Conservation (phyloP, 2,113 vertebrate genomes). For the Leptobrachium ailaonicum region DNA sequence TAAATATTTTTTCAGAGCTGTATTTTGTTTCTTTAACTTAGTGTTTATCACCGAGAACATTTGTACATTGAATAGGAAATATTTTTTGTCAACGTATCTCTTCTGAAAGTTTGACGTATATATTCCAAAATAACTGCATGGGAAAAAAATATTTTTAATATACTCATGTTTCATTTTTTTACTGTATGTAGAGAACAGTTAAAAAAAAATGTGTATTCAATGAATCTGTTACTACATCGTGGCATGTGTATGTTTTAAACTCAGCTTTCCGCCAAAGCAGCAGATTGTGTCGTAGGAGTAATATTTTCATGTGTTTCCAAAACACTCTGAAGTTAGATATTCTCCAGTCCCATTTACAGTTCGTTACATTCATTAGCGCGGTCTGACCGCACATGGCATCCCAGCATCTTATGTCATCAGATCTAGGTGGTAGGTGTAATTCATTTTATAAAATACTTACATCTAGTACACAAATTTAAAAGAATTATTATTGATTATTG, state of each 20-base stretch:
- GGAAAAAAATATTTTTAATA: not conserved
- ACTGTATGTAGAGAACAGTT: not conserved
- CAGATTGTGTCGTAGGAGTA: conserved; percentile 47
- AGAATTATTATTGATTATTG: not conserved
- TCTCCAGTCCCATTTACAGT: not conserved
- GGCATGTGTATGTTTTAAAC: conserved; percentile 34
- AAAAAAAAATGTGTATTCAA: not conserved
- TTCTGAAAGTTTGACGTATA: too few relatives aligned
- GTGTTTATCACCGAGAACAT: too few relatives aligned
- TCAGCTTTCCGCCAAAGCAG: not conserved
- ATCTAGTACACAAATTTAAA: not conserved
- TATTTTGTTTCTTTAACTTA: too few relatives aligned
- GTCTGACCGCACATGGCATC: too few relatives aligned
- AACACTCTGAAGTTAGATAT: conserved; percentile 11
- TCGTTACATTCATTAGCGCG: not conserved
- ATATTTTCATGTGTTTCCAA: conserved; percentile 41
- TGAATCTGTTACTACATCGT: conserved; percentile 4
- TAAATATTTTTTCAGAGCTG: too few relatives aligned
- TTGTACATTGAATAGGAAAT: too few relatives aligned
- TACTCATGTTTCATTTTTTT: not conserved
- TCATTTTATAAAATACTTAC: not conserved
- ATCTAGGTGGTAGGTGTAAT: not conserved
- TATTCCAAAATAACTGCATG: not conserved
- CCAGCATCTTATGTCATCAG: not conserved
- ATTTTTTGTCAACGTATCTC: too few relatives aligned